Percentiles rank a stretch among this genome's conserved stretches.
Evolutionary conservation across 2,797 vertebrate genomes (phyloP).

Genomic region (Hydrolagus colliei): DNA sequence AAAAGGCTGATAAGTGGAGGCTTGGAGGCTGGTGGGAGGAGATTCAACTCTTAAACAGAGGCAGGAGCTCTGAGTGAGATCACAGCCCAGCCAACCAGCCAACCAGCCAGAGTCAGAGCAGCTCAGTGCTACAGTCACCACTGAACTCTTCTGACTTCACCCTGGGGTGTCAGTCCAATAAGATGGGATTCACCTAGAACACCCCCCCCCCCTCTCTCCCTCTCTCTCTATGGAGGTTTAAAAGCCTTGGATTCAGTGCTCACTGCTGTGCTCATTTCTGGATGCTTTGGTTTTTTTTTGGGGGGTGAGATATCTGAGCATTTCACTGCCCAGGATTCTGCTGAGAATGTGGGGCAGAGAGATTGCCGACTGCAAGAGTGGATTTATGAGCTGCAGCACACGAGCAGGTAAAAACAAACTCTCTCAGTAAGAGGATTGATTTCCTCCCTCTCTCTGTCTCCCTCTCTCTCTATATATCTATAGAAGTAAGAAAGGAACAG

Average conservation of each 20-base stretch:
- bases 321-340: not conserved
- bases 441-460: not conserved
- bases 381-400: conserved; percentile 45
- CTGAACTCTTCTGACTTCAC: not conserved
- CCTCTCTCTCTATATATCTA: no score
- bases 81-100: conserved; percentile 40
- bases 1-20: conserved; percentile 32
- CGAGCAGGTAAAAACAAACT: conserved; percentile 48
- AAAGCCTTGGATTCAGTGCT: not conserved
- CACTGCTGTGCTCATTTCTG: conserved; percentile 22
- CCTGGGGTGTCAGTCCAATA: not conserved
- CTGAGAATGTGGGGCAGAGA: conserved; percentile 52
- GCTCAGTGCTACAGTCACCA: not conserved
- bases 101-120: not conserved
- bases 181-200: conserved; percentile 36
- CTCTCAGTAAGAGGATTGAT: conserved; percentile 10
- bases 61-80: conserved; percentile 38
- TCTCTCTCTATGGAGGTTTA: not conserved
- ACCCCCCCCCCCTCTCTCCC: conserved; percentile 19
- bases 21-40: conserved; percentile 39
- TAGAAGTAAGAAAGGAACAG: conserved; percentile 2
- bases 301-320: not conserved
- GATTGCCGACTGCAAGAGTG: conserved; percentile 47
- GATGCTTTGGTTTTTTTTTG: not conserved
- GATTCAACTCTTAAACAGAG: conserved; percentile 34